Evolutionary conservation across 2,113 vertebrate genomes (phyloP), one percentile per base, ranked within the genome.

Genomic region (Suncus etruscus): DNA sequence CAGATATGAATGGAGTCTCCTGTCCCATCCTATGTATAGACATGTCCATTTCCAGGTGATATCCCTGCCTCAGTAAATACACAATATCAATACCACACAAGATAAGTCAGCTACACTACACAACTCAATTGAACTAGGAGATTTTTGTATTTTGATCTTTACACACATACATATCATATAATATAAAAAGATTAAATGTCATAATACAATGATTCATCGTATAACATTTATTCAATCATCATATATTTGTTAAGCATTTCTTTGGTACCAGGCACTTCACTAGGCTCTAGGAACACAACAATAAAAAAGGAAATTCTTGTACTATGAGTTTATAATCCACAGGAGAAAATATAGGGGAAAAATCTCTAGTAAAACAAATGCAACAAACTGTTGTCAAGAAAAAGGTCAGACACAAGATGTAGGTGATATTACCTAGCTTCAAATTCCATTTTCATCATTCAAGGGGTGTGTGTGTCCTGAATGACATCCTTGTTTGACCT

Each of bases 221-320:
- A 11, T 29, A 83, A 87, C 39, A 72, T 73, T 76, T n/a, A 80
- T 50, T 72, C 8, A 6, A 31, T 76, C 15, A 76, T 29, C 29
- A 45, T 39, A 1, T 61, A 63, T 68, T 86, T 69, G 45, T 65
- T 86, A 86, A 82, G 61, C 45, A 27, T 86, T 18, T 63, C 0
- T 83, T 81, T 66, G 32, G 45, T 45, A 51, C 20, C 51, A 78
- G 54, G 14, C 47, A 29, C 6, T 61, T 92, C 5, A 29, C 31
- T 76, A 50, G 50, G 50, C 80, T 84, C 58, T 66, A 31, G 45
- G n/a, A 31, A n/a, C 81, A 85, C 20, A 65, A 77, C 8, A 89
- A 66, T 31, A 80, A 89, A 45, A 20, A 91, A 79, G 47, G 50
- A 80, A 77, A 86, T 63, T 32, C 29, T 31, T 76, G 68, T 8